A percentile compares a stretch with the other conserved stretches of the same genome.
These are phyloP conservation scores for Epistrophe grossulariae DNA, from an alignment of 2,888 invertebrate species.

Conservation along the genomic window DNA sequence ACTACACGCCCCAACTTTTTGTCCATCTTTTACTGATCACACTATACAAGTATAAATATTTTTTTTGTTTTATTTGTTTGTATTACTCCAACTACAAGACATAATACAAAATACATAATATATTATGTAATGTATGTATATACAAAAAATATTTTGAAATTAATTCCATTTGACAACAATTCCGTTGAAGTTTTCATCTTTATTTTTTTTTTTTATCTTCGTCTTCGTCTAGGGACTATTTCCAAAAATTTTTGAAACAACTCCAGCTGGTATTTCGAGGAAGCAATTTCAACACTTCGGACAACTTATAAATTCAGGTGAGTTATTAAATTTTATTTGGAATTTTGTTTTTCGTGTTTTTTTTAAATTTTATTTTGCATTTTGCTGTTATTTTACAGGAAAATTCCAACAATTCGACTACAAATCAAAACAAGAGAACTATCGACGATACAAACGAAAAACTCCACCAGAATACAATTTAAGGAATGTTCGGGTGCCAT, in stretches of 20 bases:
- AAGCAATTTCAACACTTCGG: conserved; percentile 81
- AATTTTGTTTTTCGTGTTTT: conserved; percentile 24
- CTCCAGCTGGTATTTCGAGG: conserved; percentile 81
- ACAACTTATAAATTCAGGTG: conserved; percentile 82
- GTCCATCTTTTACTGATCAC: too few species aligned
- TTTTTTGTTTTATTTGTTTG: not conserved
- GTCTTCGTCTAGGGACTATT: conserved; percentile 78
- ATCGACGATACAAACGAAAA: conserved; percentile 78
- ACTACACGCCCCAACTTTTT: too few species aligned
- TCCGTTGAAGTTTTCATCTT: conserved; percentile 1
- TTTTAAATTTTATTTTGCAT: too few species aligned
- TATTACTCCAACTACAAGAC: not conserved
- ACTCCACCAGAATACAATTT: conserved; percentile 80
- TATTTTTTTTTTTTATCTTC: conserved; percentile 20
- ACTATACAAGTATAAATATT: too few species aligned
- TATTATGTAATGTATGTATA: too few species aligned
- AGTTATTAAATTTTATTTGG: conserved; percentile 62
- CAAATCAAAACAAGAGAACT: conserved; percentile 78
- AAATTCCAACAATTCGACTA: conserved; percentile 82
- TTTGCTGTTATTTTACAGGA: conserved; percentile 76
- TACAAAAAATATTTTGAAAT: conserved; percentile 5
- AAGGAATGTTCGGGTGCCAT: conserved; percentile 80
- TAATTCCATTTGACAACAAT: conserved; percentile 6
- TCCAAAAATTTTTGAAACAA: conserved; percentile 81
- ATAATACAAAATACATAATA: not conserved